Evolutionary conservation across 2,888 invertebrate species (phyloP), one percentile per base, ranked within the genome.

Genomic region (Linyphia triangularis): DNA sequence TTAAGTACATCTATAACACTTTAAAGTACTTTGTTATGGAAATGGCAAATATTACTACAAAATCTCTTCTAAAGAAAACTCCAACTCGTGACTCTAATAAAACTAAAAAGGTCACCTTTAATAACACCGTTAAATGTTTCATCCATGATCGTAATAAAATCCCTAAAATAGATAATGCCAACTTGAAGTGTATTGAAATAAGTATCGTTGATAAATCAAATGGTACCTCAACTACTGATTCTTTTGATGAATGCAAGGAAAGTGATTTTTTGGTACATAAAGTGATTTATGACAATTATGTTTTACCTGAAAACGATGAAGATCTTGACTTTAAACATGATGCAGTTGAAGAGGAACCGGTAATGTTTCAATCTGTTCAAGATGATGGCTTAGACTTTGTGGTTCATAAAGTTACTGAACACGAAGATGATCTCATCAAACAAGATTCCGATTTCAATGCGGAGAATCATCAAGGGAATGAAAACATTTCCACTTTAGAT

Each of bases 221-320:
- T 69, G 75, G 69, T 13, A 9, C 37, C 69, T 16, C 43, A 28
- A 2, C 13, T 19, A 16, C 16, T 28, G 81, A 81, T 28, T 16
- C 67, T 59, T 69, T 79, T 28, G 86, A 88, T 65, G 86, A 88
- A 28, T 88, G 86, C 26, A 88, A 61, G 37, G 81, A 57, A n/a
- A 81, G 75, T 24, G 88, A 89, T 57, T 89, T 89, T 70, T 84
- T 89, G 59, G 89, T 89, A 9, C 89, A 89, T 67, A 89, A 89
- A 79, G 89, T 89, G 24, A 59, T 89, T n/a, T 89, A 89, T 89
- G 89, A 89, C 37, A 63, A 79, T 40, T 67, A 63, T 78, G n/a
- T 75, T 33, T 69, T 77, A 26, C 73, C 84, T 65, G 89, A 89
- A 13, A 61, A 79, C 69, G 79, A 89, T 59, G 63, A 65, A 13